Evolutionary conservation across 2,113 vertebrate species (phyloP).

Genomic region (Heteronetta atricapilla): DNA sequence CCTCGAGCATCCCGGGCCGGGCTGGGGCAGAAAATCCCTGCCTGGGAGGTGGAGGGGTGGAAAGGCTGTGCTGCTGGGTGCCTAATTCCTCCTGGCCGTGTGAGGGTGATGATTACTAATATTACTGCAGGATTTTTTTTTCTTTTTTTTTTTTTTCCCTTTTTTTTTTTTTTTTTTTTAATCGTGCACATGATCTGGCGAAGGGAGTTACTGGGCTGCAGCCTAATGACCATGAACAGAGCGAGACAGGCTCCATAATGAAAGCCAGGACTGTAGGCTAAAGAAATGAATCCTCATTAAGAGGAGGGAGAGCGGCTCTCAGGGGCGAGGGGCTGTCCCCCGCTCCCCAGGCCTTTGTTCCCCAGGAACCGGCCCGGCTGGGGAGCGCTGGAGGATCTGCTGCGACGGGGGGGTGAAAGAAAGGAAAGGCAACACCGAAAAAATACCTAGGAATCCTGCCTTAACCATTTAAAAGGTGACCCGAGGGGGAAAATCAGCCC

Average conservation of each 20-base stretch:
- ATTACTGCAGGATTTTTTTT: neutral
- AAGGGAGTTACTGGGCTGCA: neutral
- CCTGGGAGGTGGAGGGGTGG: neutral
- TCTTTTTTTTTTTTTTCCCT: too few species aligned
- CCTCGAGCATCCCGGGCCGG: neutral
- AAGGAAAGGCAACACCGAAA: neutral
- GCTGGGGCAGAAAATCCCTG: neutral
- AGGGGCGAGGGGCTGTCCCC: conserved; percentile 24
- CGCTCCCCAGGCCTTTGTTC: conserved; percentile 16
- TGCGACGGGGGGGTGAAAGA: neutral
- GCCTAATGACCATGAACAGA: conserved; percentile 22
- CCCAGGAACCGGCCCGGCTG: neutral
- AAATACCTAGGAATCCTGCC: neutral
- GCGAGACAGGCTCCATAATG: conserved; percentile 15
- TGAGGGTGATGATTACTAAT: neutral
- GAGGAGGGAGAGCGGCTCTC: neutral
- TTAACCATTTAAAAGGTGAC: neutral
- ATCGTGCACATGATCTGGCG: neutral
- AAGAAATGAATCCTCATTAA: conserved; percentile 63
- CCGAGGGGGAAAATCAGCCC: neutral
- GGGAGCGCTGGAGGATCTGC: neutral
- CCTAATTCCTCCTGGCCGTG: neutral
- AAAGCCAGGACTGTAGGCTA: conserved; percentile 32
- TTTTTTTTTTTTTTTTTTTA: neutral
- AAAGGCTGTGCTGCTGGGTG: neutral